Conservation (phyloP, 2,888 invertebrate genomes). For the Nysson spinosus region DNA sequence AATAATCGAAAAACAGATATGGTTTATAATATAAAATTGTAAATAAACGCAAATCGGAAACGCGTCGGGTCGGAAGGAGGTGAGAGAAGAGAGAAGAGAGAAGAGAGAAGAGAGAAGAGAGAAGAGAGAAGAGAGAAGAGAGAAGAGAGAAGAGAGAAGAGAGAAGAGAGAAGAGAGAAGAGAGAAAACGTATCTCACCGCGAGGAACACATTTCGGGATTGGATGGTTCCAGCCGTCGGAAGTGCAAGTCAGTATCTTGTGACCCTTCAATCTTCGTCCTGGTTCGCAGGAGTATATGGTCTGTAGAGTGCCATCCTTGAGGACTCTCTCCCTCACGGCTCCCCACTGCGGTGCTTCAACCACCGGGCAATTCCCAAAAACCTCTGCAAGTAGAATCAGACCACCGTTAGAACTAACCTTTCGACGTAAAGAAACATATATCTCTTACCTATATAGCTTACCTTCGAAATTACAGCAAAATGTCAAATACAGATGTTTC, state of each 20-base stretch:
- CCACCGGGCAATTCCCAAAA: slow-evolving; percentile 63
- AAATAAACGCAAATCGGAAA: too few relatives aligned
- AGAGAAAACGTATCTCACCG: slow-evolving; percentile 57
- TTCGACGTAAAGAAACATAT: slow-evolving; percentile 8
- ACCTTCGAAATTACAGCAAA: too few relatives aligned
- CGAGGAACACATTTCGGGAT: slow-evolving; percentile 66
- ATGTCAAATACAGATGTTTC: too few relatives aligned
- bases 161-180: not conserved
- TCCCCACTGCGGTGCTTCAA: slow-evolving; percentile 68
- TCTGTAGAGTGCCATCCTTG: slow-evolving; percentile 67
- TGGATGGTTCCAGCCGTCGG: slow-evolving; percentile 67
- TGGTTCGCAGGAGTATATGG: slow-evolving; percentile 68
- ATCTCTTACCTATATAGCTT: too few relatives aligned
- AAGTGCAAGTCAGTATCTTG: slow-evolving; percentile 69
- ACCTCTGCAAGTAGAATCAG: slow-evolving; percentile 52
- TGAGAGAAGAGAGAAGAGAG: too few relatives aligned
- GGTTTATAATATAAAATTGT: too few relatives aligned
- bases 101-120: too few relatives aligned
- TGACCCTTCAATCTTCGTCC: slow-evolving; percentile 68
- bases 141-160: not conserved
- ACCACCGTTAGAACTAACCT: too few relatives aligned
- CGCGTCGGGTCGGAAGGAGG: too few relatives aligned
- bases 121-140: too few relatives aligned
- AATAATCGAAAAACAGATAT: too few relatives aligned
- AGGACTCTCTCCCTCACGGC: slow-evolving; percentile 63